Evolutionary conservation across 2,888 invertebrate species (phyloP).

Genomic region (Folsomia candida): DNA sequence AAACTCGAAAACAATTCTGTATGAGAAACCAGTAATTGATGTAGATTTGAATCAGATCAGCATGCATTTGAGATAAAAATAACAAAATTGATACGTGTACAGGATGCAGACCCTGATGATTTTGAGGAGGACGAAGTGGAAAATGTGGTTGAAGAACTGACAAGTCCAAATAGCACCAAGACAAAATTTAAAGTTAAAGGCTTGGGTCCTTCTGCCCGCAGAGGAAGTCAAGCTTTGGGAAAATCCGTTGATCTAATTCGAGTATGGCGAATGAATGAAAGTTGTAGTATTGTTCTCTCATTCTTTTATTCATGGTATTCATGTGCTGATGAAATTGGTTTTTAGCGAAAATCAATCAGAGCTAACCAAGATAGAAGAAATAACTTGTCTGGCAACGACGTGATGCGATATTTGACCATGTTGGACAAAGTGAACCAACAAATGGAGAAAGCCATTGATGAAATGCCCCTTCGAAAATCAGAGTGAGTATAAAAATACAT

Average conservation of each 20-base stretch:
- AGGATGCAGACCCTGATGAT: neutral
- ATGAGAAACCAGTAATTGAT: no score
- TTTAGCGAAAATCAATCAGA: conserved; percentile 34
- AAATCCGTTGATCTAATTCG: conserved; percentile 5
- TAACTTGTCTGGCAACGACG: conserved; percentile 22
- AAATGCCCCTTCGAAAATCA: conserved; percentile 78
- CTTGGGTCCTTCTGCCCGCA: conserved; percentile 12
- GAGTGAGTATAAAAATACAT: conserved; percentile 55
- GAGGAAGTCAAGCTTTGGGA: conserved; percentile 19
- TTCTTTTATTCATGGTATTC: neutral
- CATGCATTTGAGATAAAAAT: neutral
- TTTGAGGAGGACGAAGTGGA: neutral
- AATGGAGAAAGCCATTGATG: conserved; percentile 76
- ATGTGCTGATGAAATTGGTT: conserved; percentile 7
- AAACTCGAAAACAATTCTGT: no score
- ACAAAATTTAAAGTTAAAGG: neutral
- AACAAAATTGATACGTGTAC: neutral
- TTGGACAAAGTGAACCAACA: conserved; percentile 64
- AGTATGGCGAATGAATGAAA: neutral
- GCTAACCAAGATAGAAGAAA: conserved; percentile 18
- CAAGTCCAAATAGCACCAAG: neutral
- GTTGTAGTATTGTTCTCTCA: neutral
- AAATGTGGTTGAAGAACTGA: neutral
- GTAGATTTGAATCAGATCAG: no score
- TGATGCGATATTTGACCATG: conserved; percentile 29